Evolutionary conservation across 2,797 vertebrate genomes (phyloP).

Genomic region (Bradypodion pumilum): DNA sequence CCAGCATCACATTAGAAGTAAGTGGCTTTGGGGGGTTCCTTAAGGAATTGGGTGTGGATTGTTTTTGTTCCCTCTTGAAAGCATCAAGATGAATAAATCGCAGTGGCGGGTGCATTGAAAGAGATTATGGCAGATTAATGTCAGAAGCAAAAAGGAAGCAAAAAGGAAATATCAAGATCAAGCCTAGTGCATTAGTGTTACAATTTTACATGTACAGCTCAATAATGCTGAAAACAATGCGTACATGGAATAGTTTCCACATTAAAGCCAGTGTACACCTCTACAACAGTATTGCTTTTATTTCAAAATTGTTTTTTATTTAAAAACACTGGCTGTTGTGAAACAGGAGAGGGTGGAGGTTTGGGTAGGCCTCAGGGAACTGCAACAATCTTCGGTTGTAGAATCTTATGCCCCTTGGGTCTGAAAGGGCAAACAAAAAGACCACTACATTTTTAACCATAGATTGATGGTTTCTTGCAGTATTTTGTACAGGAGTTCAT

Average conservation of each 20-base stretch:
- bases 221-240: not conserved
- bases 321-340: not conserved
- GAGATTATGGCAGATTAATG: not conserved
- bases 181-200: not conserved
- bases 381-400: no score
- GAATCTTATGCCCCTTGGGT: not conserved
- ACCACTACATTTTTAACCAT: not conserved
- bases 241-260: not conserved
- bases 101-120: not conserved
- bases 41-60: not conserved
- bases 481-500: conserved; percentile 79
- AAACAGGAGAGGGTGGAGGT: not conserved
- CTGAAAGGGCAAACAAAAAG: not conserved
- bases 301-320: not conserved
- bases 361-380: not conserved
- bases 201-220: not conserved
- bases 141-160: not conserved
- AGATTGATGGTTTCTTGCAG: conserved; percentile 59
- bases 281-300: not conserved
- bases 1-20: conserved; percentile 83
- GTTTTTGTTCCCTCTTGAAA: not conserved
- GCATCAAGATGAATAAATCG: not conserved
- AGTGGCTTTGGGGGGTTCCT: not conserved
- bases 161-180: not conserved
- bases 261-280: not conserved